Conservation (phyloP, 37 sponge, comb jelly and placozoan species). For the Crambe crambe region DNA sequence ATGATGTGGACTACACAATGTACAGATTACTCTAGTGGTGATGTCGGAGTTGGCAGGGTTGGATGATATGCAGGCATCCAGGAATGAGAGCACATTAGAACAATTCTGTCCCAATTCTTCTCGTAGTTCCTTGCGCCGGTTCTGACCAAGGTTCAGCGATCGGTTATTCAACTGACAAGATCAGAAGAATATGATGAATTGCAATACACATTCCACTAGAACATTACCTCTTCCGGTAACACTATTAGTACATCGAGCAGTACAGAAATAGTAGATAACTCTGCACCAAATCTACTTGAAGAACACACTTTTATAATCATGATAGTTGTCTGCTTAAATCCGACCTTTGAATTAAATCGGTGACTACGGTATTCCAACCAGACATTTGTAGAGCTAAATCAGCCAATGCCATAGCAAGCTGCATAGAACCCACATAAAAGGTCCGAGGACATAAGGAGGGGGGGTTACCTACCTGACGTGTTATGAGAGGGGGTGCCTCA, state of each 20-base stretch:
- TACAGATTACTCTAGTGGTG: slow-evolving; percentile 16
- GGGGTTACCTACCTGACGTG: slow-evolving; percentile 42
- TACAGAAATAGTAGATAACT: slow-evolving; percentile 45
- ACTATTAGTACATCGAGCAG: slow-evolving; percentile 74
- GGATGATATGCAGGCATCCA: slow-evolving; percentile 34
- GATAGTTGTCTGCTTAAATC: not conserved
- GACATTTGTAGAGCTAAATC: slow-evolving; percentile 91
- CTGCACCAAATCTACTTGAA: slow-evolving; percentile 30
- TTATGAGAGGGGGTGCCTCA: slow-evolving; percentile 33
- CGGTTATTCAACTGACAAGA: slow-evolving; percentile 54
- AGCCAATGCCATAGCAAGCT: slow-evolving; percentile 89
- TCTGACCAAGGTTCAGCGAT: slow-evolving; percentile 52
- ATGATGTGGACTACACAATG: not conserved
- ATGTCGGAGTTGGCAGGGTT: slow-evolving; percentile 31
- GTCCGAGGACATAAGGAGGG: not conserved
- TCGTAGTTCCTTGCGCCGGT: slow-evolving; percentile 44
- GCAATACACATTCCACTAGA: not conserved
- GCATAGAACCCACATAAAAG: not conserved
- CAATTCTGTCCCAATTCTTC: slow-evolving; percentile 42
- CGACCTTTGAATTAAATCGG: slow-evolving; percentile 67
- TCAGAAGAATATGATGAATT: not conserved
- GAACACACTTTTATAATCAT: not conserved
- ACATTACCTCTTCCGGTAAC: slow-evolving; percentile 80
- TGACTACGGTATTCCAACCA: slow-evolving; percentile 70
- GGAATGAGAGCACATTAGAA: slow-evolving; percentile 40